Percentiles rank a stretch among this genome's conserved stretches.
Conservation (phyloP, 2,797 vertebrate genomes). For the Diplodus sargus region DNA sequence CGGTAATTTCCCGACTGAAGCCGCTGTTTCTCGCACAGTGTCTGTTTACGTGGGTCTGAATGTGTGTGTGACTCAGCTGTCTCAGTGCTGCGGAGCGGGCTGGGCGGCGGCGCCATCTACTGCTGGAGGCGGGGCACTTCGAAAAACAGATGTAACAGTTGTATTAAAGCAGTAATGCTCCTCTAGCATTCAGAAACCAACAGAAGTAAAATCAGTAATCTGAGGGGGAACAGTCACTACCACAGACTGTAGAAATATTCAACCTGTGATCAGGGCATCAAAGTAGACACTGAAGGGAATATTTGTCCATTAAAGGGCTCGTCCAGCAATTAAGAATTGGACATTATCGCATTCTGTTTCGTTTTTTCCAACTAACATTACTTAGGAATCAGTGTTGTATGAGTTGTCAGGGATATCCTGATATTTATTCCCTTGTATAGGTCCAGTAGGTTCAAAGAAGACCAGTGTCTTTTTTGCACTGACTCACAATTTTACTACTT, state of each 20-base stretch:
- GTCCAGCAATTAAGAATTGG: background rate
- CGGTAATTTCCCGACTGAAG: conserved; percentile 17
- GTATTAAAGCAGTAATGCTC: too few relatives aligned
- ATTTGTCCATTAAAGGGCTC: background rate
- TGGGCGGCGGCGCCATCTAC: conserved; percentile 78
- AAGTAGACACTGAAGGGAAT: background rate
- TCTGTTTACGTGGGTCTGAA: conserved; percentile 58
- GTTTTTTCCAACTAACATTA: too few relatives aligned
- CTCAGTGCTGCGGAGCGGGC: conserved; percentile 59
- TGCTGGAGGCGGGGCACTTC: conserved; percentile 34
- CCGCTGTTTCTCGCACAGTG: conserved; percentile 55
- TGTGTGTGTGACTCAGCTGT: conserved; percentile 86
- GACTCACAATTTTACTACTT: background rate
- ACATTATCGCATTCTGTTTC: background rate
- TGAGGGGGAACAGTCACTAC: background rate
- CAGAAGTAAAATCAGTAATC: background rate
- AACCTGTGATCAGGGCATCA: background rate
- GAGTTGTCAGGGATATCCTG: background rate
- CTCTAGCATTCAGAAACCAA: too few relatives aligned
- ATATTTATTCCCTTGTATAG: background rate
- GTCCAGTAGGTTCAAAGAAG: background rate
- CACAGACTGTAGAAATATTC: background rate
- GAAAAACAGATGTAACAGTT: background rate
- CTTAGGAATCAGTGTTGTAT: background rate
- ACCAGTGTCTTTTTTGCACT: background rate